A percentile compares a stretch with the other conserved stretches of the same genome.
Conservation (phyloP, 2,888 invertebrate genomes). For the Dicycla oo region DNA sequence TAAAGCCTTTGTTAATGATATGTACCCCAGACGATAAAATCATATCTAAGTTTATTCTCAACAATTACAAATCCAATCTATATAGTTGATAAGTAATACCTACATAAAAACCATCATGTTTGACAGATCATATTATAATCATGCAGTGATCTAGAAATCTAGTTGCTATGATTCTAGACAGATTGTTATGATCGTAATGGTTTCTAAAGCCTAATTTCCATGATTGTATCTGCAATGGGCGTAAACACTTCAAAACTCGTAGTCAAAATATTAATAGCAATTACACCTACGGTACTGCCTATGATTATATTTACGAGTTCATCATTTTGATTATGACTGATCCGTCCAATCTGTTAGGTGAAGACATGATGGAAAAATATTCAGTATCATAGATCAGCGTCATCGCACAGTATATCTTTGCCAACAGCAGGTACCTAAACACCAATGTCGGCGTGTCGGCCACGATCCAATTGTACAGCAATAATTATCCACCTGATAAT, state of each 20-base stretch:
- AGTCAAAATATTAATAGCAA: conserved; percentile 42
- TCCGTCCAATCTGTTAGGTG: conserved; percentile 42
- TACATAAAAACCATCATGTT: conserved; percentile 1
- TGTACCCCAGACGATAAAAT: neutral
- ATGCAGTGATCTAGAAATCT: conserved; percentile 6
- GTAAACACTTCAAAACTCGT: conserved; percentile 25
- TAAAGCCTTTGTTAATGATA: neutral
- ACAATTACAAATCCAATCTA: neutral
- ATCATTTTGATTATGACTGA: conserved; percentile 56
- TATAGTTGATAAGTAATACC: neutral
- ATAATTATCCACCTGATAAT: conserved; percentile 62
- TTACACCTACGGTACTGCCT: conserved; percentile 25
- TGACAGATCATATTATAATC: neutral
- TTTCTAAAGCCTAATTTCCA: conserved; percentile 5
- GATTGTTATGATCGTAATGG: neutral
- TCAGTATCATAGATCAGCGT: conserved; percentile 76
- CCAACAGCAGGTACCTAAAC: conserved; percentile 68
- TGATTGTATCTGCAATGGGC: conserved; percentile 9
- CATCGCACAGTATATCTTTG: conserved; percentile 66
- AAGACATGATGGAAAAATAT: conserved; percentile 71
- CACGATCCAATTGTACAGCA: conserved; percentile 73
- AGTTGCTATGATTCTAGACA: neutral
- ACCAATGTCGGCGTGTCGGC: conserved; percentile 77
- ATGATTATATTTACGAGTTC: conserved; percentile 45
- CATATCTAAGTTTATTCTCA: neutral